Conservation (phyloP, 2,797 vertebrate species). For the Betta splendens region DNA sequence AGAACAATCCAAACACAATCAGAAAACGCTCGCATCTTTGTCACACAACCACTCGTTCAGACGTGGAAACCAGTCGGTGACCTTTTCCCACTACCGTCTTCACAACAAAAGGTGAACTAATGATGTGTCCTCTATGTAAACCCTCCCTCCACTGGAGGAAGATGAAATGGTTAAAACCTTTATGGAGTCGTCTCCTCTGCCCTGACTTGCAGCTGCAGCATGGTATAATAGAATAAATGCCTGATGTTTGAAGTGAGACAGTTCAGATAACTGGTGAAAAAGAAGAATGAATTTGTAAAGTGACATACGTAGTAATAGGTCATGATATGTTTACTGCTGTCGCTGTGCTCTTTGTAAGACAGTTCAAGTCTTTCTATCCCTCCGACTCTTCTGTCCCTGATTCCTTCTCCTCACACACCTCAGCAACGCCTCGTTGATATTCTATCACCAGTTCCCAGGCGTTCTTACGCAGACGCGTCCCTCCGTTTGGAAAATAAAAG, state of each 20-base stretch:
- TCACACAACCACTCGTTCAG: constrained; percentile 58
- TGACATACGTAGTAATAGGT: constrained; percentile 54
- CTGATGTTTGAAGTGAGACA: constrained; percentile 48
- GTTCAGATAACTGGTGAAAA: constrained; percentile 29
- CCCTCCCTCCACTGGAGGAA: constrained; percentile 74
- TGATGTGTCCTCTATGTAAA: constrained; percentile 64
- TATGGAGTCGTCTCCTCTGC: constrained; percentile 43
- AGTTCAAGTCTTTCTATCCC: constrained; percentile 21
- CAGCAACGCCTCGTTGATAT: constrained; percentile 15
- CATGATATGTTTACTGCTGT: constrained; percentile 59
- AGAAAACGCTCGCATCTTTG: constrained; percentile 40
- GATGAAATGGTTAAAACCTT: constrained; percentile 60
- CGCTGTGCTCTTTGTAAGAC: constrained; percentile 38
- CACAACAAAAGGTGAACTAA: constrained; percentile 57
- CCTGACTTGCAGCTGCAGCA: constrained; percentile 47
- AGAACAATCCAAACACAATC: constrained; percentile 41
- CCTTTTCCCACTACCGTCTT: constrained; percentile 31
- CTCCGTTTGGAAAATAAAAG: constrained; percentile 44
- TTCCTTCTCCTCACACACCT: constrained; percentile 26
- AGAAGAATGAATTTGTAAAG: constrained; percentile 38
- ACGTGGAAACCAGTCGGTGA: constrained; percentile 40
- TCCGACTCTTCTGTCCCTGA: constrained; percentile 33
- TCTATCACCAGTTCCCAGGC: constrained; percentile 4
- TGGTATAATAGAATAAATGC: constrained; percentile 29
- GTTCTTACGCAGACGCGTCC: constrained; percentile 34